phyloP scores from a whole-genome alignment of 1,140 invertebrate species.

The Penaeus chinensis region DNA sequence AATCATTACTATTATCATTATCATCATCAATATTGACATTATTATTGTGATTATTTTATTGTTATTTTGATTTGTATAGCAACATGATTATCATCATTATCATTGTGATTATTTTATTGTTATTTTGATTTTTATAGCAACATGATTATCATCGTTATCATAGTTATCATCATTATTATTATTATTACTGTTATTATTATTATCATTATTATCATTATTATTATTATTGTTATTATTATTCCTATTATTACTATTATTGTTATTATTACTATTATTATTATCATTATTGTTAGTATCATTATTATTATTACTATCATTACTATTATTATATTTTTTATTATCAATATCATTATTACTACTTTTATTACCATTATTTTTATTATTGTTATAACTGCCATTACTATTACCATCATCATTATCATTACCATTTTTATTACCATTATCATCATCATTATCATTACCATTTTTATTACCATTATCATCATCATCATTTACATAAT shows the following conservation, averaged over 20 bases:
- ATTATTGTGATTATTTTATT: neutral
- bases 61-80: neutral
- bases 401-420: neutral
- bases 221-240: neutral
- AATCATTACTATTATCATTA: too few species aligned
- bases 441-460: too few species aligned
- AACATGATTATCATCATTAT: neutral
- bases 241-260: neutral
- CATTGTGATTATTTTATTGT: neutral
- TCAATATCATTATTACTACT: neutral
- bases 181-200: too few species aligned
- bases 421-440: neutral
- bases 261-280: neutral
- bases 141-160: too few species aligned
- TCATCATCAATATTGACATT: neutral
- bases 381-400: neutral
- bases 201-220: slow-evolving; percentile 10
- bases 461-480: too few species aligned
- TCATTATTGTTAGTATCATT: neutral
- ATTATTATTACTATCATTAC: neutral
- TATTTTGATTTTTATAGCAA: neutral
- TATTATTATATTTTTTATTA: neutral
- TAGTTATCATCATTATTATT: too few species aligned
- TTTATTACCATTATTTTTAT: neutral
- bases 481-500: too few species aligned